Evolutionary conservation across 2,888 invertebrate species (phyloP).

Genomic region (Latheticus oryzae): DNA sequence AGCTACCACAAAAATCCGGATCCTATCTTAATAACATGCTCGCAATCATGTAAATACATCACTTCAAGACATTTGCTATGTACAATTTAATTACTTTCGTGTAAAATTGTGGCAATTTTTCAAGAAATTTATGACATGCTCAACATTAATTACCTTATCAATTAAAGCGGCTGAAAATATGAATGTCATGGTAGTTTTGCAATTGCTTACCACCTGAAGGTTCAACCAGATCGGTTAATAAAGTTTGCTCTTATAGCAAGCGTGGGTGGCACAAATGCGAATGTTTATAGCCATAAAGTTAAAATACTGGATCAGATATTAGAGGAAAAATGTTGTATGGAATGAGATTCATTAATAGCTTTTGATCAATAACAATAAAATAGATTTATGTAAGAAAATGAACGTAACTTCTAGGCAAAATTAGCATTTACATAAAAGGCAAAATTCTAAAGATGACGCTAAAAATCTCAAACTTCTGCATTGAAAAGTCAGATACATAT

Average conservation of each 20-base stretch:
- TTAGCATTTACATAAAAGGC: too few species aligned
- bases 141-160: constrained; percentile 50
- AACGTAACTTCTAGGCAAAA: constrained; percentile 3
- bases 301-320: constrained; percentile 28
- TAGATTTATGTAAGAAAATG: constrained; percentile 11
- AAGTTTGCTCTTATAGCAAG: constrained; percentile 28
- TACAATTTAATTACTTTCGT: constrained; percentile 27
- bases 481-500: too few species aligned
- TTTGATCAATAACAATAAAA: constrained; percentile 20
- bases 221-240: constrained; percentile 25
- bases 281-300: constrained; percentile 29
- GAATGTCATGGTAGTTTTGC: constrained; percentile 50
- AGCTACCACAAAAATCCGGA: constrained; percentile 8
- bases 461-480: too few species aligned
- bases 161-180: constrained; percentile 50
- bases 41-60: constrained; percentile 1
- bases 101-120: constrained; percentile 43
- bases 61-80: neutral
- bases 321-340: constrained; percentile 14
- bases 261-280: constrained; percentile 37
- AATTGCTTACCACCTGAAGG: constrained; percentile 45
- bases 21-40: constrained; percentile 2
- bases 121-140: constrained; percentile 41
- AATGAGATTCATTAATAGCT: constrained; percentile 22
- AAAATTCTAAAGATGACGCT: neutral